Conservation (phyloP, 2,113 vertebrate genomes). For the Myanophis thanlyinensis region DNA sequence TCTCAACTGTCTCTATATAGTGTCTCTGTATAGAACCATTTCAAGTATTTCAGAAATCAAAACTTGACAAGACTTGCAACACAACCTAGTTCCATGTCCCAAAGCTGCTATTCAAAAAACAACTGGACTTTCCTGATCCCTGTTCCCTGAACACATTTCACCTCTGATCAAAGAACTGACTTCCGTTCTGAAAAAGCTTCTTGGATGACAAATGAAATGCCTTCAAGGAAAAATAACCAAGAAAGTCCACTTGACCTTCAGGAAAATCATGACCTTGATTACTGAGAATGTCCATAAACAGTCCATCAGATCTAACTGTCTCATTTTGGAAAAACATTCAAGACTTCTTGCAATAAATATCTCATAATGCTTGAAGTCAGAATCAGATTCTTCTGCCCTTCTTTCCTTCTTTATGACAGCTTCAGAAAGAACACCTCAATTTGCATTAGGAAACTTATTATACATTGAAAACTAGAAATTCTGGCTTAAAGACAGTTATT, state of each 20-base stretch:
- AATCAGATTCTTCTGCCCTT: background rate
- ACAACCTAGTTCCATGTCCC: background rate
- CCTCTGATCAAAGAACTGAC: background rate
- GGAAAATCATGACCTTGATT: no score
- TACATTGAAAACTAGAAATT: background rate
- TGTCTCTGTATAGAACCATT: no score
- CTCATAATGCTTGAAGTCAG: background rate
- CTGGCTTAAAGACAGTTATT: background rate
- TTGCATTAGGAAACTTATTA: no score
- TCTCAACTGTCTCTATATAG: conserved; percentile 38
- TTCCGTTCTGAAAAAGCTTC: background rate
- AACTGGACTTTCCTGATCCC: background rate
- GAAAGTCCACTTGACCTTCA: no score
- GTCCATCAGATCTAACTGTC: background rate
- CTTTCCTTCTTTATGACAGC: background rate
- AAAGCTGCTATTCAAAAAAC: background rate
- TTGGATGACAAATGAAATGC: background rate
- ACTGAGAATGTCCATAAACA: no score
- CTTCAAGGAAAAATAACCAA: no score
- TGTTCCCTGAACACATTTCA: background rate
- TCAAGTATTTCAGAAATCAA: conserved; percentile 13
- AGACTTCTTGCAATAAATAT: background rate
- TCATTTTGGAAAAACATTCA: background rate
- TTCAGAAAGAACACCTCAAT: background rate
- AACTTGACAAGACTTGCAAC: background rate